phyloP scores from a whole-genome alignment of 2,888 invertebrate species.

The Lasius fuliginosus region DNA sequence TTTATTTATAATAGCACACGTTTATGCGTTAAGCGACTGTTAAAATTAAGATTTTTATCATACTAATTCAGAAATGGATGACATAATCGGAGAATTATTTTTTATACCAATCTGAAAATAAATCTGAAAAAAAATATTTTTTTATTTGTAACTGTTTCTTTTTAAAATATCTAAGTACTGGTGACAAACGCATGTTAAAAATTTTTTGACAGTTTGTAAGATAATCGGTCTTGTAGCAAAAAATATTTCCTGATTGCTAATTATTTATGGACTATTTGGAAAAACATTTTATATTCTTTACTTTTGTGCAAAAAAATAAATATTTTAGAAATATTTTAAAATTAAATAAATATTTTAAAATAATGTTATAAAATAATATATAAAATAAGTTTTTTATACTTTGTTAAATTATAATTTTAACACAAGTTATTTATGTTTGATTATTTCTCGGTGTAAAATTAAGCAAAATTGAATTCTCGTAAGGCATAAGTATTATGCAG shows the following conservation, averaged over 20 bases:
- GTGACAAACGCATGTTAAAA: neutral
- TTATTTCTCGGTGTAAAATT: neutral
- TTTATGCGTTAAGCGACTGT: neutral
- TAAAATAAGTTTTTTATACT: neutral
- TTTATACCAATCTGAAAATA: neutral
- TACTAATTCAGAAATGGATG: neutral
- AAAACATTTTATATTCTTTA: neutral
- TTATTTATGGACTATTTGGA: neutral
- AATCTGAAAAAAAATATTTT: neutral
- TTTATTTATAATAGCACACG: neutral
- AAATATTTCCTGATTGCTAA: neutral
- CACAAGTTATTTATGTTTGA: neutral
- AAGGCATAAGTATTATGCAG: neutral
- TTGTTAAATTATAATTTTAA: neutral
- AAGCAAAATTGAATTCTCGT: neutral
- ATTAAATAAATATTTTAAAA: neutral
- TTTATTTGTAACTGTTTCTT: neutral
- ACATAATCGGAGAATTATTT: neutral
- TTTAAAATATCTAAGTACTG: neutral
- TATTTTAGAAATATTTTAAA: neutral
- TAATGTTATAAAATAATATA: neutral
- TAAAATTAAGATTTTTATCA: conserved; percentile 6
- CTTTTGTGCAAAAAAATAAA: neutral
- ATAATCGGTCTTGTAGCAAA: neutral
- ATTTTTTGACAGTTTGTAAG: neutral